phyloP scores from a whole-genome alignment of 2,113 vertebrate genomes.

The Dasyurus viverrinus region DNA sequence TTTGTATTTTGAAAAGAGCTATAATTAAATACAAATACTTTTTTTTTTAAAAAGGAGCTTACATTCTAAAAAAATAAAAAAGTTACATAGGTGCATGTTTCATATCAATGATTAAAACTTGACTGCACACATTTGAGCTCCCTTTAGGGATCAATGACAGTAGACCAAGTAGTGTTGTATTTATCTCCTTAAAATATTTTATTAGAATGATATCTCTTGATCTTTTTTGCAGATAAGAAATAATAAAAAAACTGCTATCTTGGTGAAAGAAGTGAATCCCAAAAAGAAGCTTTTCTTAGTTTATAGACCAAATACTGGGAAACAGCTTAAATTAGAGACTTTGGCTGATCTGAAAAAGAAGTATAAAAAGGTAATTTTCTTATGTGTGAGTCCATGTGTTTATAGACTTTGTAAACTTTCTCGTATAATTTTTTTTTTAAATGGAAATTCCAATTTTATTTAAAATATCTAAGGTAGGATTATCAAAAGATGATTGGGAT shows the following conservation, averaged over 20 bases:
- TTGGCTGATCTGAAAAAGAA: slow-evolving; percentile 96
- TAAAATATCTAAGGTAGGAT: background rate
- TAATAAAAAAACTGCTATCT: slow-evolving; percentile 96
- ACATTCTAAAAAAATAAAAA: background rate
- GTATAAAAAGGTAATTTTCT: slow-evolving; percentile 93
- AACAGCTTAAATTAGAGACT: slow-evolving; percentile 96
- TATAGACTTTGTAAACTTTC: slow-evolving; percentile 11
- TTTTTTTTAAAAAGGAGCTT: no score
- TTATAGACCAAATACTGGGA: slow-evolving; percentile 96
- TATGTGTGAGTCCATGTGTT: background rate
- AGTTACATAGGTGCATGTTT: background rate
- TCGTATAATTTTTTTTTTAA: background rate
- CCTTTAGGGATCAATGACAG: background rate
- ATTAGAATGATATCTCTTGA: background rate
- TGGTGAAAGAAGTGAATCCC: slow-evolving; percentile 96
- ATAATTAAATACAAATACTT: no score
- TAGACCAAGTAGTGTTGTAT: background rate
- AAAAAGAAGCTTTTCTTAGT: slow-evolving; percentile 98
- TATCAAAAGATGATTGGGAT: background rate
- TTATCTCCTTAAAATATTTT: background rate
- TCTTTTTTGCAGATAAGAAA: slow-evolving; percentile 90
- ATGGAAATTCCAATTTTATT: background rate
- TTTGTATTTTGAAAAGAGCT: no score
- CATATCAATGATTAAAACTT: background rate
- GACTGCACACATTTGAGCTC: background rate